Evolutionary conservation across 2,888 invertebrate genomes (phyloP).

Genomic region (Patella ulyssiponensis): DNA sequence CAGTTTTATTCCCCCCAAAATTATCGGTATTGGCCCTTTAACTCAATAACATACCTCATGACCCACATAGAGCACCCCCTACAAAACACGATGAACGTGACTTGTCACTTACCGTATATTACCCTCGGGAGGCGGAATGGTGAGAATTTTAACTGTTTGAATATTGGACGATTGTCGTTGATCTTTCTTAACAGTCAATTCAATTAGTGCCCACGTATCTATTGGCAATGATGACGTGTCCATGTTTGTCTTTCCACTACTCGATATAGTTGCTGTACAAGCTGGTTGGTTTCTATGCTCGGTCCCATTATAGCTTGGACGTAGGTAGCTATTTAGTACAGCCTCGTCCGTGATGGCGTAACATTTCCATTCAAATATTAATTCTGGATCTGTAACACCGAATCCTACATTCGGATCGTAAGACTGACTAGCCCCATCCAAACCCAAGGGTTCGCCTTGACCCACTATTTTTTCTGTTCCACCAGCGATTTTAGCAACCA

Average conservation of each 20-base stretch:
- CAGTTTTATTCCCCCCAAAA: no score
- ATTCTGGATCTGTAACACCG: background rate
- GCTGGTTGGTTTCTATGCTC: background rate
- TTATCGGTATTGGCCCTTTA: no score
- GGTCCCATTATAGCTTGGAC: background rate
- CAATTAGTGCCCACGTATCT: background rate
- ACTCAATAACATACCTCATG: no score
- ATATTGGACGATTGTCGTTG: background rate
- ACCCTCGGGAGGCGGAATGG: background rate
- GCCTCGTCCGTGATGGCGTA: background rate
- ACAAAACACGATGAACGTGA: background rate
- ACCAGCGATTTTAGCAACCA: slow-evolving; percentile 17
- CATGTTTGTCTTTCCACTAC: background rate
- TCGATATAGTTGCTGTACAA: background rate
- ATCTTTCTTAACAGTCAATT: background rate
- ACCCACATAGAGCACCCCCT: no score
- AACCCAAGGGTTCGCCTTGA: background rate
- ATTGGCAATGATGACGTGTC: background rate
- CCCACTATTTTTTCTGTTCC: slow-evolving; percentile 17
- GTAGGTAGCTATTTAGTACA: background rate
- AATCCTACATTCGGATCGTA: background rate
- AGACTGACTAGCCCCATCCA: background rate
- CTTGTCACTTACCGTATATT: background rate
- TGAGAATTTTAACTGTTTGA: background rate
- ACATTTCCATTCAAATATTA: slow-evolving; percentile 2